phyloP scores from a whole-genome alignment of 2,888 invertebrate species.

The Dasypolia templi region DNA sequence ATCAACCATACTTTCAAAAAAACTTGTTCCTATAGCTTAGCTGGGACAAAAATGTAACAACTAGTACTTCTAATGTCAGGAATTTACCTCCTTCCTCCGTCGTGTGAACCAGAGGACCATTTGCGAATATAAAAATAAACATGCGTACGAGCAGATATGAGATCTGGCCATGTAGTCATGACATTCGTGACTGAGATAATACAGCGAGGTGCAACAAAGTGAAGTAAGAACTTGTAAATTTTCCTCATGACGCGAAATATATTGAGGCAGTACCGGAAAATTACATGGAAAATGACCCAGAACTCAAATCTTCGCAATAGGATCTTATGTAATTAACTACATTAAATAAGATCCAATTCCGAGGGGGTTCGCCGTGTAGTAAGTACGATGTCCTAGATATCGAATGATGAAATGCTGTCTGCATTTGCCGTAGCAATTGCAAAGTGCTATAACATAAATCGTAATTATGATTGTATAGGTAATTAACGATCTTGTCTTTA shows the following conservation, averaged over 20 bases:
- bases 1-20: slow-evolving; percentile 16
- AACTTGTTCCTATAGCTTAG: slow-evolving; percentile 30
- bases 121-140: slow-evolving; percentile 39
- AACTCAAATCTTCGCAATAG: too few species aligned
- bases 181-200: slow-evolving; percentile 53
- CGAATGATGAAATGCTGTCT: too few species aligned
- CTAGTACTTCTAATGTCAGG: slow-evolving; percentile 49
- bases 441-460: neutral
- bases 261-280: slow-evolving; percentile 16
- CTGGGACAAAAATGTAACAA: slow-evolving; percentile 38
- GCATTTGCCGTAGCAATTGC: too few species aligned
- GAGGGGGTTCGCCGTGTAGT: neutral
- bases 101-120: slow-evolving; percentile 56
- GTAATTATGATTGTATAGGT: slow-evolving; percentile 1
- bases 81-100: slow-evolving; percentile 50
- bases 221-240: slow-evolving; percentile 40
- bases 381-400: neutral
- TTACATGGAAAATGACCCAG: neutral
- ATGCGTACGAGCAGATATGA: slow-evolving; percentile 43
- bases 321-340: too few species aligned
- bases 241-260: slow-evolving; percentile 30
- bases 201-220: slow-evolving; percentile 40
- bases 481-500: neutral
- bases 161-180: slow-evolving; percentile 51
- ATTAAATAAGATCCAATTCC: slow-evolving; percentile 9